Base-by-base conservation (phyloP, 2,888 invertebrate genomes). In the Cosmorhoe ocellata region DNA sequence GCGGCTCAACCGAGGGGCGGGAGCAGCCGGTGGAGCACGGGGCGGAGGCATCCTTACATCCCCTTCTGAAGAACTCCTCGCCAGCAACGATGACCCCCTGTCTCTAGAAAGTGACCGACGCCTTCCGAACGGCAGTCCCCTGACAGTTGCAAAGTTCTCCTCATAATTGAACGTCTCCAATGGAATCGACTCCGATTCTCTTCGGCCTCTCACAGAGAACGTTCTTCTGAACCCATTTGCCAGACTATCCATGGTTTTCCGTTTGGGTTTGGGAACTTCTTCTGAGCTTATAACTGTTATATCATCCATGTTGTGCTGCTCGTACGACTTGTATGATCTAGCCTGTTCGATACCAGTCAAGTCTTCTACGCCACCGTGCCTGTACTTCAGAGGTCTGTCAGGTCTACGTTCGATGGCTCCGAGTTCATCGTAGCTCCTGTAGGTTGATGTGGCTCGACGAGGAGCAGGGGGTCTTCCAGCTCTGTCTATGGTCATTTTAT, bases 11-110 rank as follows among this genome's bases (percentile, higher is more conserved):
- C 92, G 87, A 38, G 91, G 89, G 3, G 83, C 69, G 50, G 91
- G 90, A 28, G 85, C 79, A 10, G 81, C 67, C 0, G 83, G 82
- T 1, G 88, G 82, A 0, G 86, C 80, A 3, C 85, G 81, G 0
- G 88, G 84, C 0, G 66, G 72, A 0, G 76, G 66, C 71, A 80
- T 74, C 64, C 90, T 79, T 69, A 95, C 88, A 75, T 95, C 94
- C 6, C 94, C 94, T 70, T 95, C 95, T 18, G 95, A 95, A 57
- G 93, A 93, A 76, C 95, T 94, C 58, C 94, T 89, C 44, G 91
- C 92, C 63, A 94, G 78, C 62, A 91, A 79, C 43, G 86, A 84
- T 9, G 76, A 84, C 63, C 88, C 81, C 74, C 92, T 79, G 73
- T 92, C 84, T 73, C 91, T 79, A 11, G 90, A 89, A 54, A 90